Conservation (phyloP, 2,888 invertebrate genomes). For the Cheilosia soror region DNA sequence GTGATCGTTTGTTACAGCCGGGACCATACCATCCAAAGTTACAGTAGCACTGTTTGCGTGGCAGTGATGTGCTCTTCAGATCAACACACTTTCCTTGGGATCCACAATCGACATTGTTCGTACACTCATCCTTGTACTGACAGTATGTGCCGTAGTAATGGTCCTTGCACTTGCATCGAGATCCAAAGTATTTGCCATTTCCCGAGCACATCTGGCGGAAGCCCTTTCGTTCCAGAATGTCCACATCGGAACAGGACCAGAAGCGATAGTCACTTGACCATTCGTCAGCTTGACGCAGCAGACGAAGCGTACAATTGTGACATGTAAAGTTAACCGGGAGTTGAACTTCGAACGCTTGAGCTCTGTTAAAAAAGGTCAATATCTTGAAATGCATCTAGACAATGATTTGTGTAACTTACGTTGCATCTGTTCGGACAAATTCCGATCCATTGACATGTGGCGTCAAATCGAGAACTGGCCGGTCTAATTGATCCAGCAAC, state of each 20-base stretch:
- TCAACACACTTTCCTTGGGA: conserved; percentile 93
- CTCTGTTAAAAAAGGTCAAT: conserved; percentile 85
- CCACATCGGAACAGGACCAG: conserved; percentile 98
- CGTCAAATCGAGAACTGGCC: conserved; percentile 93
- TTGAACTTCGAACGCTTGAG: conserved; percentile 91
- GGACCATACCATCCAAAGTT: conserved; percentile 94
- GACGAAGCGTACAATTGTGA: conserved; percentile 93
- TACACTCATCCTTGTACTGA: conserved; percentile 95
- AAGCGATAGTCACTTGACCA: conserved; percentile 94
- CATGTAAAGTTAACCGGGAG: conserved; percentile 93
- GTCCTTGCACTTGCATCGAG: conserved; percentile 92
- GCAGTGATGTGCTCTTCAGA: conserved; percentile 91
- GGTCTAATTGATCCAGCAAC: conserved; percentile 92
- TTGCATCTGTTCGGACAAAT: conserved; percentile 92
- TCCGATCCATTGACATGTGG: conserved; percentile 92
- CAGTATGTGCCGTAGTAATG: conserved; percentile 92
- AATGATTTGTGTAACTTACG: conserved; percentile 87
- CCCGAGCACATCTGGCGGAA: conserved; percentile 94
- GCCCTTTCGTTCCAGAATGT: conserved; percentile 90
- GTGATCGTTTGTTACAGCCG: conserved; percentile 92
- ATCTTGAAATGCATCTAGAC: not conserved
- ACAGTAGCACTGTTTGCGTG: conserved; percentile 94
- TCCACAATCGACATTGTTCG: conserved; percentile 93
- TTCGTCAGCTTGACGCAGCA: conserved; percentile 95
- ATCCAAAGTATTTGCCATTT: conserved; percentile 91